Conservation (phyloP, 2,113 vertebrate genomes). For the Butastur rufipennis region DNA sequence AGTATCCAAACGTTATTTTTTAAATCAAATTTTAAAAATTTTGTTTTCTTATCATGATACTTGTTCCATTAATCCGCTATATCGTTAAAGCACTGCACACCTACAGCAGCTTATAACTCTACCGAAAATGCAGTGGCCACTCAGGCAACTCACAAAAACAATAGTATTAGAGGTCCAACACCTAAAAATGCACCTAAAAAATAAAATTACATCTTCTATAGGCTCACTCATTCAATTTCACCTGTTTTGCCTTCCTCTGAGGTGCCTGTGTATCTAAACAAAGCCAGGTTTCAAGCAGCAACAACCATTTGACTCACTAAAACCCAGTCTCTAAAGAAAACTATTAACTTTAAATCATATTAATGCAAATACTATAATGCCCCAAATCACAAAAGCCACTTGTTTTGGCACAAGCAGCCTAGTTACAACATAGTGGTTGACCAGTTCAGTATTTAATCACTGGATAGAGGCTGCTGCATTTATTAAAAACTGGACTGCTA, state of each 20-base stretch:
- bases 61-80: neutral
- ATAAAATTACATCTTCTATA: neutral
- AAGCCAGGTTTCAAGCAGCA: neutral
- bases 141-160: neutral
- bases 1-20: accelerated
- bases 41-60: neutral
- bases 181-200: neutral
- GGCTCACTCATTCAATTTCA: neutral
- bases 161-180: neutral
- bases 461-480: neutral
- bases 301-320: neutral
- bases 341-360: neutral
- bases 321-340: neutral
- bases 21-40: neutral
- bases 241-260: neutral
- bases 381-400: slow-evolving; percentile 27
- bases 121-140: neutral
- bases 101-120: neutral
- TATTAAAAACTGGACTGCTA: slow-evolving; percentile 14
- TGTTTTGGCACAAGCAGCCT: neutral
- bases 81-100: neutral
- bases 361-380: neutral
- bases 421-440: slow-evolving; percentile 6
- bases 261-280: neutral
- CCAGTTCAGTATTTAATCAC: slow-evolving; percentile 27